phyloP scores from a whole-genome alignment of 1,140 invertebrate genomes.

The Pseudoatta argentina region DNA sequence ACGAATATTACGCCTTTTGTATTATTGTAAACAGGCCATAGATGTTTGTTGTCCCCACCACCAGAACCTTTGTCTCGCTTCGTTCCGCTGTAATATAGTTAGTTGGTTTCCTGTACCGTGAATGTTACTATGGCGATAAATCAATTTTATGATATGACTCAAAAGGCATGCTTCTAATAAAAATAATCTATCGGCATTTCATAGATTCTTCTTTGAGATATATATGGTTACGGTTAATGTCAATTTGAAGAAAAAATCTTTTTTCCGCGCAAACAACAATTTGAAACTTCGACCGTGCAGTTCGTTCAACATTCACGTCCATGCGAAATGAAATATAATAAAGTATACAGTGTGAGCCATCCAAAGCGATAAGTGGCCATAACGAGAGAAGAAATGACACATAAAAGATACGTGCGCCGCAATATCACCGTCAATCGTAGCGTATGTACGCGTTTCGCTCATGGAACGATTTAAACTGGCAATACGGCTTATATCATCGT shows the following conservation, averaged over 20 bases:
- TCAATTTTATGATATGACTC: neutral
- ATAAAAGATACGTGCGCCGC: slow-evolving; percentile 37
- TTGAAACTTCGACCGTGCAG: too few relatives aligned
- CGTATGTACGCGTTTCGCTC: slow-evolving; percentile 19
- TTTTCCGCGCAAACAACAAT: neutral
- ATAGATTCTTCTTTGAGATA: neutral
- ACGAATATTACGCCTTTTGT: too few relatives aligned
- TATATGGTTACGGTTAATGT: neutral
- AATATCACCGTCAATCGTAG: slow-evolving; percentile 40
- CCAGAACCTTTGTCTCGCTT: too few relatives aligned
- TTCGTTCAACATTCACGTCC: slow-evolving; percentile 7
- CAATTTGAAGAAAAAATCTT: neutral
- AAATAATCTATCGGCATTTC: slow-evolving; percentile 2
- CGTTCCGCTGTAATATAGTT: too few relatives aligned
- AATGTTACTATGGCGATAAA: slow-evolving; percentile 1
- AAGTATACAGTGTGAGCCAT: neutral
- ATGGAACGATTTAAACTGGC: slow-evolving; percentile 11
- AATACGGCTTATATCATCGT: slow-evolving; percentile 11
- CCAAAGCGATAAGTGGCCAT: slow-evolving; percentile 43
- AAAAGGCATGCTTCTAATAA: neutral
- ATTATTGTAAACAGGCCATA: too few relatives aligned
- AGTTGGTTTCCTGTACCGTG: too few relatives aligned
- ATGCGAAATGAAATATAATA: slow-evolving; percentile 45
- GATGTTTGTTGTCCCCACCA: too few relatives aligned
- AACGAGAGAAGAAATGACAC: slow-evolving; percentile 42